Conservation (phyloP, 92 coral and sea anemone genomes). For the Parazoanthus swiftii region DNA sequence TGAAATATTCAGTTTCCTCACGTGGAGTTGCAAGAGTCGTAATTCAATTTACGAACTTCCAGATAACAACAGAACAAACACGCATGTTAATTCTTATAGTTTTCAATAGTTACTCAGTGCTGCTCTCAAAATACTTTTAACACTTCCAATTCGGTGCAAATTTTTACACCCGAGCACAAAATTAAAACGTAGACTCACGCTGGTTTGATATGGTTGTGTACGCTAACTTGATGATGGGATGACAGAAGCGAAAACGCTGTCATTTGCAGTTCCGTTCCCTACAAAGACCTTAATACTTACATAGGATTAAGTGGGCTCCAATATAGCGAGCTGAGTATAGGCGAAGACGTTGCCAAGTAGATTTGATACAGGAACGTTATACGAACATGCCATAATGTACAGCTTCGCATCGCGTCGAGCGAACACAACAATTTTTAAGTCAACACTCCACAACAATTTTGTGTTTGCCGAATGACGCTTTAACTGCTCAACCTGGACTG, state of each 20-base stretch:
- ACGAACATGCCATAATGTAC: background rate
- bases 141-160: background rate
- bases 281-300: slow-evolving; percentile 21
- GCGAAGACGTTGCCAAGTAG: slow-evolving; percentile 26
- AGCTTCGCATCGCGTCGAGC: slow-evolving; percentile 11
- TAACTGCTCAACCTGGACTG: slow-evolving; percentile 30
- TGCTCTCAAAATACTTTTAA: slow-evolving; percentile 4
- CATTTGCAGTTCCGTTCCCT: slow-evolving; percentile 36
- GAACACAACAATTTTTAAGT: slow-evolving; percentile 24
- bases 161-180: slow-evolving; percentile 4
- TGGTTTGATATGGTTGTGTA: slow-evolving; percentile 5
- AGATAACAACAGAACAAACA: background rate
- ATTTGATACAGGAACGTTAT: slow-evolving; percentile 22
- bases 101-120: slow-evolving; percentile 1
- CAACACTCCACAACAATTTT: slow-evolving; percentile 38
- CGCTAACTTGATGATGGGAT: slow-evolving; percentile 29
- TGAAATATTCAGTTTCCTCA: background rate
- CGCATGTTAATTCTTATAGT: slow-evolving; percentile 16
- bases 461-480: slow-evolving; percentile 45
- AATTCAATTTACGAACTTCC: slow-evolving; percentile 21
- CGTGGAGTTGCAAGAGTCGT: background rate
- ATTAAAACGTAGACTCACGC: background rate
- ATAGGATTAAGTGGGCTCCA: slow-evolving; percentile 45
- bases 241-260: slow-evolving; percentile 46
- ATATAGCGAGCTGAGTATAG: slow-evolving; percentile 18